A percentile compares a stretch with the other conserved stretches of the same genome.
These are phyloP conservation scores for Bacillus rossius DNA, from an alignment of 1,140 invertebrate species.

Conservation along the genomic window DNA sequence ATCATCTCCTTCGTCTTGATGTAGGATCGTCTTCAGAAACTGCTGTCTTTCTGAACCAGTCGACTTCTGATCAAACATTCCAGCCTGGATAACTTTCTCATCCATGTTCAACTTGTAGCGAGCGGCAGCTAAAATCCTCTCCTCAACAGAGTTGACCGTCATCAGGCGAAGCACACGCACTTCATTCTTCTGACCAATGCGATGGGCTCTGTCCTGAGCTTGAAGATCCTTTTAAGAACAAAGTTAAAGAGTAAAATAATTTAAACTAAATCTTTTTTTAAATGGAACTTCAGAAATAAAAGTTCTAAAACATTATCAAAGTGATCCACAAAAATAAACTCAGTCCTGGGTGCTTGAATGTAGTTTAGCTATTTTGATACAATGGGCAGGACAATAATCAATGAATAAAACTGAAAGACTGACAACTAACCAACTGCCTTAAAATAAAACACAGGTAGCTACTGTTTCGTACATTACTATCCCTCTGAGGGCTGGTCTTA, in stretches of 20 bases:
- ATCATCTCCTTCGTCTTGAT: slow-evolving; percentile 50
- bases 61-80: slow-evolving; percentile 69
- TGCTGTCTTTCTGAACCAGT: slow-evolving; percentile 56
- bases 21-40: slow-evolving; percentile 56
- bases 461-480: too few relatives aligned
- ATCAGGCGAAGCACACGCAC: slow-evolving; percentile 58
- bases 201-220: slow-evolving; percentile 67
- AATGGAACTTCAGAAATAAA: too few relatives aligned
- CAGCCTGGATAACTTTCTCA: slow-evolving; percentile 70
- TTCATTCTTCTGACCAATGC: slow-evolving; percentile 67
- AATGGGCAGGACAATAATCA: too few relatives aligned
- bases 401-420: too few relatives aligned
- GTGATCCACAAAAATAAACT: too few relatives aligned
- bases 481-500: too few relatives aligned
- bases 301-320: too few relatives aligned
- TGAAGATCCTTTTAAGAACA: slow-evolving; percentile 37
- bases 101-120: slow-evolving; percentile 68
- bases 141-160: slow-evolving; percentile 67
- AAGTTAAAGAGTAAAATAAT: too few relatives aligned
- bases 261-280: background rate
- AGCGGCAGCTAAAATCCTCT: slow-evolving; percentile 59
- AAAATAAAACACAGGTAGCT: too few relatives aligned
- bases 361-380: too few relatives aligned
- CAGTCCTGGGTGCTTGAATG: too few relatives aligned
- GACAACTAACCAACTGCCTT: too few relatives aligned